Percentiles rank a stretch among this genome's conserved stretches.
Conservation (phyloP, 35 echinoderm and acorn worm genomes). For the Patiria miniata region DNA sequence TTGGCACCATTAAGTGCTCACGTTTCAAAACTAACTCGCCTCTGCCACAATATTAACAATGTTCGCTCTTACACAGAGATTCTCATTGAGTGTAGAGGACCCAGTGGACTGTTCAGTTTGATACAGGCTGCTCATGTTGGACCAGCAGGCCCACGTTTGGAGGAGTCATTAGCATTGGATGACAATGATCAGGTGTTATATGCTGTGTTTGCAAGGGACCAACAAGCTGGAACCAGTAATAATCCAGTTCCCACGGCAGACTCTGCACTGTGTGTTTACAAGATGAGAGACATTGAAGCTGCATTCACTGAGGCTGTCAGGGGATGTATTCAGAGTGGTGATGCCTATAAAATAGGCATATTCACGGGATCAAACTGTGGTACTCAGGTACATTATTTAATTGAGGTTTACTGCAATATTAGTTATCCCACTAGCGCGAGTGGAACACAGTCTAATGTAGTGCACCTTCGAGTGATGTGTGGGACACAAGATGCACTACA, state of each 20-base stretch:
- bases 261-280: constrained; percentile 40
- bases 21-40: constrained; percentile 13
- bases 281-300: constrained; percentile 32
- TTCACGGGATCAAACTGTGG: no score
- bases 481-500: no score
- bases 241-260: neutral
- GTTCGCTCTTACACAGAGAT: neutral
- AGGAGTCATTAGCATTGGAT: neutral
- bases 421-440: no score
- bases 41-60: neutral
- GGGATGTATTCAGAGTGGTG: neutral
- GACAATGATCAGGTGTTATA: constrained; percentile 6
- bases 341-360: neutral
- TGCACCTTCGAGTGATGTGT: no score
- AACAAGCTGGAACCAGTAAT: neutral
- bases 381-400: no score
- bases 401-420: no score
- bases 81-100: neutral
- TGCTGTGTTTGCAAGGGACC: constrained; percentile 22
- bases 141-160: constrained; percentile 27
- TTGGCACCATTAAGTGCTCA: no score
- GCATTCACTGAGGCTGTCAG: constrained; percentile 12
- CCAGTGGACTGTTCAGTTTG: neutral
- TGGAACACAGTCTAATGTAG: no score
- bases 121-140: constrained; percentile 43